Conservation (phyloP, 2,797 vertebrate genomes). For the Phalanger gymnotis region DNA sequence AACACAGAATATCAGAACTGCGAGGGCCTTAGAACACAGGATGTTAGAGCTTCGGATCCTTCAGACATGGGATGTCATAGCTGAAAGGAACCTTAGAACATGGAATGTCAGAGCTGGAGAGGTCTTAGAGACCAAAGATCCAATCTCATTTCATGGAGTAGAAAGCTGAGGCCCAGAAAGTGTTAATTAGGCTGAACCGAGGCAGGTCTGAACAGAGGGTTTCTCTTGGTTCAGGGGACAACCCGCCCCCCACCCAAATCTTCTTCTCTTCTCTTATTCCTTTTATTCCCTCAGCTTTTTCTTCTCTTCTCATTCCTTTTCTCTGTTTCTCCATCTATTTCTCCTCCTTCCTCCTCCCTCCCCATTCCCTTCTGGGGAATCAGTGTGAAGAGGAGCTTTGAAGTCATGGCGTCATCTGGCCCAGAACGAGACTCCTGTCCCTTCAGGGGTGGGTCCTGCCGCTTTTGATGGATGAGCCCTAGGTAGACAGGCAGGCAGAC, state of each 20-base stretch:
- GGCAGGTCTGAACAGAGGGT: neutral
- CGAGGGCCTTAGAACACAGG: neutral
- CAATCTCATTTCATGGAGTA: neutral
- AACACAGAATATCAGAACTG: neutral
- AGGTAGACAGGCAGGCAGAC: conserved; percentile 22
- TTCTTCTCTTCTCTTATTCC: neutral
- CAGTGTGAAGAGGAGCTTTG: neutral
- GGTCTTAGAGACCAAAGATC: neutral
- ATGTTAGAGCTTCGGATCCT: neutral
- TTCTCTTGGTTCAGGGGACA: neutral
- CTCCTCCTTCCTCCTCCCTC: neutral
- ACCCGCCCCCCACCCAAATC: neutral
- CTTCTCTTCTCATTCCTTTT: neutral
- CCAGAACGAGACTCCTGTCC: conserved; percentile 50
- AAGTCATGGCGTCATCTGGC: conserved; percentile 22
- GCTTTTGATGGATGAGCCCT: conserved; percentile 20
- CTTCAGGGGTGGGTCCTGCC: conserved; percentile 45
- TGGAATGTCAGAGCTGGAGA: neutral
- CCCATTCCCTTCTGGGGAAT: neutral
- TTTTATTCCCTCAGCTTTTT: neutral
- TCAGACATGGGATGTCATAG: neutral
- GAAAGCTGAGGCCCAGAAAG: neutral
- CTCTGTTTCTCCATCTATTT: neutral
- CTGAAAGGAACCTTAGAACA: neutral
- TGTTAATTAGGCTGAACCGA: neutral